Evolutionary conservation across 2,797 vertebrate genomes (phyloP).

Genomic region (Ptychadena robeensis): DNA sequence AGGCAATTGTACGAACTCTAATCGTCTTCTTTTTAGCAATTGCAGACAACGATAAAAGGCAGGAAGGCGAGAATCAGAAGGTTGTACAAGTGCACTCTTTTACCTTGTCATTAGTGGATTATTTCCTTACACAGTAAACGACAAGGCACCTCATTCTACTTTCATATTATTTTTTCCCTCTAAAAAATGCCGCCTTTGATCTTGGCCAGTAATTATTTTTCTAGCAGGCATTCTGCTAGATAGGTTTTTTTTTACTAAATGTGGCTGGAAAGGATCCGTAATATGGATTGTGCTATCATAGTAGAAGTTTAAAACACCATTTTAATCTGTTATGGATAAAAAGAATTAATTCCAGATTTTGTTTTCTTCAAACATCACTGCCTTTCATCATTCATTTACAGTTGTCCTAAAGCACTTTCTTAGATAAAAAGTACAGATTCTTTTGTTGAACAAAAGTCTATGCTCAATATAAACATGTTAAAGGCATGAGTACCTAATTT

Average conservation of each 20-base stretch:
- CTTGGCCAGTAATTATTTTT: conserved; percentile 52
- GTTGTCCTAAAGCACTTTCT: conserved; percentile 43
- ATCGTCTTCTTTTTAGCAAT: conserved; percentile 19
- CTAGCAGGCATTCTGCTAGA: conserved; percentile 47
- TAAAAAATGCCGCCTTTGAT: conserved; percentile 49
- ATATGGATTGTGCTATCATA: conserved; percentile 23
- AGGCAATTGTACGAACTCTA: conserved; percentile 19
- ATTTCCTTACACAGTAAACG: conserved; percentile 44
- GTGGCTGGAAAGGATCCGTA: conserved; percentile 47
- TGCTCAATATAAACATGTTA: conserved; percentile 43
- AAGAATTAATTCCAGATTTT: conserved; percentile 52
- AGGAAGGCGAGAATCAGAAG: conserved; percentile 18
- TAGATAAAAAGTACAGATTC: conserved; percentile 35
- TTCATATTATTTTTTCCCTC: conserved; percentile 16
- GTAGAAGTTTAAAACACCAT: conserved; percentile 38
- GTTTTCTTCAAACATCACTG: conserved; percentile 49
- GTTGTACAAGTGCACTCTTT: conserved; percentile 37
- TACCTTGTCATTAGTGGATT: conserved; percentile 47
- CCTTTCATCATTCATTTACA: conserved; percentile 49
- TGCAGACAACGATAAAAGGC: conserved; percentile 23
- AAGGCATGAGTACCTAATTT: conserved; percentile 27
- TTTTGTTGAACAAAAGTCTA: conserved; percentile 20
- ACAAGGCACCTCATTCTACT: conserved; percentile 23
- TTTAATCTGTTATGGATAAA: conserved; percentile 51
- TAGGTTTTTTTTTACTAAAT: conserved; percentile 34